Percentiles rank a stretch among this genome's conserved stretches.
phyloP scores from a whole-genome alignment of 2,113 vertebrate species.

The Ptyas mucosa region DNA sequence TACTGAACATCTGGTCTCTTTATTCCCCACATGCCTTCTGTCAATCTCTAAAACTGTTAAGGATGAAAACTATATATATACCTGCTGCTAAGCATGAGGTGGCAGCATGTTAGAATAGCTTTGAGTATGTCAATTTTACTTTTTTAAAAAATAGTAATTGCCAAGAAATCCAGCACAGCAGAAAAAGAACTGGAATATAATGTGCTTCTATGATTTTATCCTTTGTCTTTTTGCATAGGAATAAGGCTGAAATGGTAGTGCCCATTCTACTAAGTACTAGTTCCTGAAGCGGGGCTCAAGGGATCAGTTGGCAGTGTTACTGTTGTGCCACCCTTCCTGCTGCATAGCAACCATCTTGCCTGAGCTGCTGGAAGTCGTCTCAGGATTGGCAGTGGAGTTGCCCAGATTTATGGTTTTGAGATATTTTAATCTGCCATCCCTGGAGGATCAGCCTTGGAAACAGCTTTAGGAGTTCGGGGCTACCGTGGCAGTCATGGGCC shows the following conservation, averaged over 20 bases:
- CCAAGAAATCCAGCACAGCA: neutral
- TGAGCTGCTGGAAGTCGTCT: neutral
- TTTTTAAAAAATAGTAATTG: neutral
- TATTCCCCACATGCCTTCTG: neutral
- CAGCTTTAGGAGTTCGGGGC: neutral
- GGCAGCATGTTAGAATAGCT: neutral
- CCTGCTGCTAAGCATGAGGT: neutral
- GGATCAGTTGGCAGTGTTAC: neutral
- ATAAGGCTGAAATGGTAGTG: neutral
- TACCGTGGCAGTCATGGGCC: neutral
- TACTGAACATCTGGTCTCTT: neutral
- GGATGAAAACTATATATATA: neutral
- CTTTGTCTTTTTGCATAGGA: neutral
- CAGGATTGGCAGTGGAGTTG: neutral
- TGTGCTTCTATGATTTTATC: neutral
- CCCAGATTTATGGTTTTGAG: neutral
- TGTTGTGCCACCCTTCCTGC: neutral
- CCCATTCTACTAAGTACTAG: neutral
- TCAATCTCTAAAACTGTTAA: neutral
- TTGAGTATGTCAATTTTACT: neutral
- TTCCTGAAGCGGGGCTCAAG: neutral
- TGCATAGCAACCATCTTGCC: too few species aligned
- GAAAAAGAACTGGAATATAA: neutral
- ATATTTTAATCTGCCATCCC: neutral
- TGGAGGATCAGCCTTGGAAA: neutral